A percentile compares a stretch with the other conserved stretches of the same genome.
phyloP scores from a whole-genome alignment of 2,113 vertebrate genomes.

The Chiloscyllium plagiosum region DNA sequence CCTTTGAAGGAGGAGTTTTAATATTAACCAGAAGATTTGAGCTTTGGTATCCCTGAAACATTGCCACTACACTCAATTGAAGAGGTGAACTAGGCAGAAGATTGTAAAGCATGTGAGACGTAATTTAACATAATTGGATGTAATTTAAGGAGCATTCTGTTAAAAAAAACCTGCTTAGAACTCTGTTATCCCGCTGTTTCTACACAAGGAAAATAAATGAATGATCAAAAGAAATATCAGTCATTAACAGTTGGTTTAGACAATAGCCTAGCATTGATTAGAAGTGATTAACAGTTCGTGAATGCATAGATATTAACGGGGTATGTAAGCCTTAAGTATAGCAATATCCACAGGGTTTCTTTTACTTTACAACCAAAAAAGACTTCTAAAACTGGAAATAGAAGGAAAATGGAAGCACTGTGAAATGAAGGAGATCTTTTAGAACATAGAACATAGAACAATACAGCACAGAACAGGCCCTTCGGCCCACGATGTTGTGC shows the following conservation, averaged over 20 bases:
- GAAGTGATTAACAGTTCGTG: not conserved
- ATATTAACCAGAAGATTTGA: no score
- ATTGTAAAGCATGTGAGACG: slow-evolving; percentile 20
- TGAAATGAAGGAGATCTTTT: not conserved
- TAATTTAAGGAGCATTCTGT: slow-evolving; percentile 2
- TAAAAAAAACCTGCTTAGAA: slow-evolving; percentile 8
- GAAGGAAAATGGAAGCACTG: not conserved
- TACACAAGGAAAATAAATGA: slow-evolving; percentile 1
- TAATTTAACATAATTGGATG: slow-evolving; percentile 33
- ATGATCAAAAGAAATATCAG: slow-evolving; percentile 17
- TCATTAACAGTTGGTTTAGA: slow-evolving; percentile 19
- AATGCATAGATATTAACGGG: not conserved
- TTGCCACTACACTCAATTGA: not conserved
- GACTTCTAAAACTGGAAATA: not conserved
- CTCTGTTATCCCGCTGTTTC: slow-evolving; percentile 1
- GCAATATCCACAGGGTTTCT: not conserved
- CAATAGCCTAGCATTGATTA: slow-evolving; percentile 12
- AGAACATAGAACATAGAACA: no score
- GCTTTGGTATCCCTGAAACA: not conserved
- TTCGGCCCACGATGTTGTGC: no score
- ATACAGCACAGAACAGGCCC: no score
- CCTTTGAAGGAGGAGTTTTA: no score
- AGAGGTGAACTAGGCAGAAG: not conserved
- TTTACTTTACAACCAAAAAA: not conserved
- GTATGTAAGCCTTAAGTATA: not conserved